Base-by-base conservation (phyloP, 1,140 invertebrate species). In the Lepidostoma basale region DNA sequence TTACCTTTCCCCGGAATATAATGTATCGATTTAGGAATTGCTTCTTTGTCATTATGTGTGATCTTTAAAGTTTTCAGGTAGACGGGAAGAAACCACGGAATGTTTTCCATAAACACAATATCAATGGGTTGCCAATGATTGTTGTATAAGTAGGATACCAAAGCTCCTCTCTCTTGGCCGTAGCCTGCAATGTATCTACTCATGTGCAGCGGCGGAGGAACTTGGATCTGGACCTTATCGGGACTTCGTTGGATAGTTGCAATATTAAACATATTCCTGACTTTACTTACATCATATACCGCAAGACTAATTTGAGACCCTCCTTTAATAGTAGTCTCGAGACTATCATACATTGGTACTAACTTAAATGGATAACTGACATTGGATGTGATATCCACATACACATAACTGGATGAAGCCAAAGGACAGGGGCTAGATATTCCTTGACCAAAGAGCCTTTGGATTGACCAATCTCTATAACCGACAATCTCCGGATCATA, bases 81-180 rank as follows among this genome's bases (percentile, higher is more conserved):
- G 63, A 97, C 86, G 45, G 95, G 89, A 8, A 98, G 86, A 84
- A 93, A 98, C 96, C 97, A 98, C 1, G 97, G 97, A 74, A 93
- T 88, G 79, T 92, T 91, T 82, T 94, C 90, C 68, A 93, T 80
- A 47, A 92, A 74, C 47, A 93, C 81, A 60, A 93, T 80, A 74
- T 90, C 85, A 59, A 94, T 80, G 1, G 85, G 70, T 69, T 86
- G 82, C 85, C 88, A 90, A 73, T 92, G 88, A 74, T 88, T 90
- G 74, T 95, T 95, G 40, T 87, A 86, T 22, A 95, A 79, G 76
- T 93, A 89, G 9, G 90, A 92, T 8, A 93, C 89, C 73, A 97
- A 89, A 69, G 92, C 90, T 25, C 96, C 96, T 76, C 88, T 88
- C 80, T 96, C 93, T 81, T 97, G 90, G 1, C 92, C 90, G 81